Evolutionary conservation across 2,888 invertebrate species (phyloP), one percentile per base, ranked within the genome.

Genomic region (Chalcosyrphus nemorum): DNA sequence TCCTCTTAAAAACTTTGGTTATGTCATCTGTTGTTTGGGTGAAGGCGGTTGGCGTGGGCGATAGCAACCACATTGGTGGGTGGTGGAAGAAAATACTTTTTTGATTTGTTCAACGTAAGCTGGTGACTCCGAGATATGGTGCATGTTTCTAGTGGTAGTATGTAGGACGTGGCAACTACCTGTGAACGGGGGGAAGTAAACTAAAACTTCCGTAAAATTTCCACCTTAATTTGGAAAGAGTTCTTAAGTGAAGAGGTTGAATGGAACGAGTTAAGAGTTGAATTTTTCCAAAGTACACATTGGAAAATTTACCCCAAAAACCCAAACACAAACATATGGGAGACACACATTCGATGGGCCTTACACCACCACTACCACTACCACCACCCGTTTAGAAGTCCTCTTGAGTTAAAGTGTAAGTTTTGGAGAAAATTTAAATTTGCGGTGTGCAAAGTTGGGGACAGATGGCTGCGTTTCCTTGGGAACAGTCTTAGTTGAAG

Each of bases 381-480:
- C 32, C 19, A 19, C 59, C 27, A 35, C 13, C 29, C 57, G 41
- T 17, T 41, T 57, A 27, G 38, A 65, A 19, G 15, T 41, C 38
- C 76, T 41, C 35, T 50, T 35, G 35, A 63, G 50, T 71, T 76
- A 50, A 70, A 76, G 70, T 63, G 61, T 68, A 68, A 61, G 61
- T 76, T 81, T 82, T 65, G 2, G 57, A 71, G 77, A 72, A 66
- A 82, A 77, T 82, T 82, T 77, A 61, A 82, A 82, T 72, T 77
- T 82, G 81, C 50, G 81, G 71, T 71, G 59, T 41, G 57, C 35
- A 61, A 72, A 72, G 57, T 80, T 78, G 77, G 76, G 54, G 76
- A 76, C 81, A 81, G 76, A 70, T 76, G 76, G 76, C 35, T 72
- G 72, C 17, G 65, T 82, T 65, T 71, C 54, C 47, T 78, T 56